These are phyloP conservation scores for Bubalus kerabau DNA, from an alignment of 2,113 vertebrate species.

Conservation along the genomic window DNA sequence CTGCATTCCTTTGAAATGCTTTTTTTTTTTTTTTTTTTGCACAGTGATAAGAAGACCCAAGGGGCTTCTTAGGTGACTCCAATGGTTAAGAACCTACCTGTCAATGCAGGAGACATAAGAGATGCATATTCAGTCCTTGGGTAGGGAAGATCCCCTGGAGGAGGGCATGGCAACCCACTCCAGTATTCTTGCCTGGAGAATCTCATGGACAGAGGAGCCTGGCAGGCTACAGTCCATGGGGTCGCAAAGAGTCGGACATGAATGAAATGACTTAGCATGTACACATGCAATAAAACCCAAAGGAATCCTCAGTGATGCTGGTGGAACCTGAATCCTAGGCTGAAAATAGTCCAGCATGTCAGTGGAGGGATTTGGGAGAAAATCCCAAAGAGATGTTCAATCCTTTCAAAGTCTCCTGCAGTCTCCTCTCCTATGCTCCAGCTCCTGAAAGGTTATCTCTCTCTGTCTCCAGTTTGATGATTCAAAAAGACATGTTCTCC, in stretches of 20 bases:
- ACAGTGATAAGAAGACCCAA: neutral
- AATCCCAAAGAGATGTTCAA: neutral
- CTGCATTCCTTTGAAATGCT: neutral
- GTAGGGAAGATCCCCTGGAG: neutral
- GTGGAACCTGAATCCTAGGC: constrained; percentile 24
- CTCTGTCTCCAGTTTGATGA: neutral
- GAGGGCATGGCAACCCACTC: neutral
- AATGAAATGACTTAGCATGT: neutral
- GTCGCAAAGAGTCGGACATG: neutral
- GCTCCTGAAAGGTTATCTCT: neutral
- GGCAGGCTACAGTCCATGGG: neutral
- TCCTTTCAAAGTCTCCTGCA: neutral
- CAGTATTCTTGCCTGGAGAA: neutral
- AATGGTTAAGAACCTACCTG: neutral
- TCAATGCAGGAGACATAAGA: neutral
- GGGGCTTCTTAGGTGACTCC: neutral
- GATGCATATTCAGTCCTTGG: neutral
- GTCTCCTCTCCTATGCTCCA: neutral
- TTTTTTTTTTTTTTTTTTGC: neutral
- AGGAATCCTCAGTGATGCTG: neutral
- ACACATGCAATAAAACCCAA: neutral
- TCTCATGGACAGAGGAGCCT: neutral
- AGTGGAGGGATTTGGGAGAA: neutral
- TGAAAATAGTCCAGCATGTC: constrained; percentile 26
- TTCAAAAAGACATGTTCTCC: neutral